Evolutionary conservation across 1,140 invertebrate genomes (phyloP).

Genomic region (Rhysida immarginata): DNA sequence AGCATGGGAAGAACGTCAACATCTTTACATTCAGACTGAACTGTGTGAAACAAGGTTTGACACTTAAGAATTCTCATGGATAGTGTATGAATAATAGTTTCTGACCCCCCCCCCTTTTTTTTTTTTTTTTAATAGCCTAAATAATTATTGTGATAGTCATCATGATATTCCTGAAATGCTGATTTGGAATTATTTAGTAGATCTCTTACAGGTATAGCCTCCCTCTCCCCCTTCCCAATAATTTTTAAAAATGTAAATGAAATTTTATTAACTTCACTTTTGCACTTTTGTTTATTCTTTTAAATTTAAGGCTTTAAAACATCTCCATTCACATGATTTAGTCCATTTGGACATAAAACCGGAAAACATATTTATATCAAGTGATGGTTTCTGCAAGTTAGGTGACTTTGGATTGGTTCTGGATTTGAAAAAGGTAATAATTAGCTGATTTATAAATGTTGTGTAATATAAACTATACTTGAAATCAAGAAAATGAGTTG

Average conservation of each 20-base stretch:
- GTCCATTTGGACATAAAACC: slow-evolving; percentile 63
- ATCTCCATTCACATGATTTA: slow-evolving; percentile 46
- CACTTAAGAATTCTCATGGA: slow-evolving; percentile 1
- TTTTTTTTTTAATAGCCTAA: slow-evolving; percentile 24
- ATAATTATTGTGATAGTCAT: slow-evolving; percentile 28
- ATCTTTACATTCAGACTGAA: slow-evolving; percentile 56
- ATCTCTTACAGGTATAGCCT: slow-evolving; percentile 37
- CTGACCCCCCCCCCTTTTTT: no score
- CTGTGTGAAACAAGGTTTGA: slow-evolving; percentile 40
- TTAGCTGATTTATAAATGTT: no score
- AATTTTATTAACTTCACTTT: slow-evolving; percentile 2
- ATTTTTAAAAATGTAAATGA: slow-evolving; percentile 9
- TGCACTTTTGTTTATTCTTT: neutral
- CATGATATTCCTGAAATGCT: slow-evolving; percentile 34
- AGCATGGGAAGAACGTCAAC: slow-evolving; percentile 57
- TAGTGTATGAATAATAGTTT: slow-evolving; percentile 4
- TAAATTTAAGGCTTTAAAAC: slow-evolving; percentile 38
- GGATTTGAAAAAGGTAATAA: slow-evolving; percentile 43
- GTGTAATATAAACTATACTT: no score
- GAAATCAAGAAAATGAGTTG: no score
- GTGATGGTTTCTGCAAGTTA: slow-evolving; percentile 45
- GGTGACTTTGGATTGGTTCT: slow-evolving; percentile 59
- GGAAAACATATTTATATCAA: slow-evolving; percentile 50
- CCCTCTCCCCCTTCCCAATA: slow-evolving; percentile 8
- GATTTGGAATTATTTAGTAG: slow-evolving; percentile 38